Evolutionary conservation across 2,888 invertebrate species (phyloP), one percentile per base, ranked within the genome.

Genomic region (Sarcophaga caerulescens): DNA sequence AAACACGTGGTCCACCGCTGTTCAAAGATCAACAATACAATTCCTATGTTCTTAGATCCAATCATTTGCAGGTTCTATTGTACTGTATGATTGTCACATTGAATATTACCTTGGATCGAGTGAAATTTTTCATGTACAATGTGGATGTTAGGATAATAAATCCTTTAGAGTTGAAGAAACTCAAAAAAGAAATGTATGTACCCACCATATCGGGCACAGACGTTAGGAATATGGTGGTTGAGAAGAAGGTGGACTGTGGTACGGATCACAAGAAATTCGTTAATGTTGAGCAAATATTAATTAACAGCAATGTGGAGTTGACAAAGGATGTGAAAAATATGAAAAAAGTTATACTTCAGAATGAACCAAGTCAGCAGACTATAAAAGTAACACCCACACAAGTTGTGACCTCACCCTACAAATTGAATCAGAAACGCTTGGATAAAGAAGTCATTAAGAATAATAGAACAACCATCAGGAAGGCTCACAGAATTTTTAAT

Each of bases 31-130:
- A 94, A 12, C 93, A 94, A 88, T 94, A 94, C 4, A 93, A 94
- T 17, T 93, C 95, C 0, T 96, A 95, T 88, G 93, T 95, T 71
- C 91, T 96, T 63, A 94, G 95, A 88, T 95, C 95, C 88, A 94
- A 93, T 66, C 94, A 94, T 85, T 91, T 95, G 3, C 95, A 95
- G 88, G 93, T 95, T 84, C 93, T 96, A 14, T 92, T 96, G 81
- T 95, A 95, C 89, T 95, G 95, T 85, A 93, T 96, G 85, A 94
- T 95, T 0, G 89, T 95, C 80, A 95, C 95, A 0, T 91, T 96
- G 19, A 94, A 94, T 88, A 90, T 94, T 59, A 93, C 94, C 87
- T 92, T 93, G 88, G 94, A 94, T 88, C 94, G 94, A 12, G 93
- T 94, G 68, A 94, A 94, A 88, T 95, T 95, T 87, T 93, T 93